phyloP scores from a whole-genome alignment of 2,113 vertebrate species.

The Gnathochromis pfefferi region DNA sequence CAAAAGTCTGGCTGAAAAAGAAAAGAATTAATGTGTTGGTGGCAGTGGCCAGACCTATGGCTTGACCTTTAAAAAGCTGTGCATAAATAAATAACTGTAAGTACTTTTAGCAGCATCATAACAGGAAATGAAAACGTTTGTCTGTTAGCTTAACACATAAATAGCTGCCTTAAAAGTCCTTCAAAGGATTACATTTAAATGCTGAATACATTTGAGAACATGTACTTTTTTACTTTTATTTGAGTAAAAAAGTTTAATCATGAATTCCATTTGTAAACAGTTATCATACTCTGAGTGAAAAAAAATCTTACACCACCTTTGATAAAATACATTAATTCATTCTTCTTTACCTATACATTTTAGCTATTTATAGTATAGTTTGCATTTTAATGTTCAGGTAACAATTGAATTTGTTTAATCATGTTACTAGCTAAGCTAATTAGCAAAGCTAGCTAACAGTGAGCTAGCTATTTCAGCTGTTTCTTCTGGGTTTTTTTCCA shows the following conservation, averaged over 20 bases:
- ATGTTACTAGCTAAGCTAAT: not conserved
- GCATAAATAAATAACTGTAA: not conserved
- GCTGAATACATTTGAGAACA: not conserved
- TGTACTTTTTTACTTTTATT: not conserved
- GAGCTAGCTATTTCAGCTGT: not conserved
- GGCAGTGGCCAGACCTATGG: not conserved
- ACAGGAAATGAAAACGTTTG: not conserved
- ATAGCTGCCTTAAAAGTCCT: not conserved
- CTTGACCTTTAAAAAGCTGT: not conserved
- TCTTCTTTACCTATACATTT: not conserved
- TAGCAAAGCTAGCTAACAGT: not conserved
- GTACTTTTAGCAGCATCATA: not conserved
- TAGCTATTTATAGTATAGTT: not conserved
- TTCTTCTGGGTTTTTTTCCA: accelerated
- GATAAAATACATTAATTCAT: not conserved
- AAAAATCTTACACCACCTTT: not conserved
- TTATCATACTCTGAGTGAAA: not conserved
- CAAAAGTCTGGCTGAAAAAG: not conserved
- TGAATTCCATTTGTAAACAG: not conserved
- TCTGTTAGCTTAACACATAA: not conserved
- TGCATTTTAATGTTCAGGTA: not conserved
- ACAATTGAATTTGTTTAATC: not conserved
- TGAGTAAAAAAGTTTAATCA: not conserved
- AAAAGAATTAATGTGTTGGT: not conserved
- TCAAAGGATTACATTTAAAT: not conserved